Conservation (phyloP, 2,797 vertebrate genomes). For the Agapornis canus region DNA sequence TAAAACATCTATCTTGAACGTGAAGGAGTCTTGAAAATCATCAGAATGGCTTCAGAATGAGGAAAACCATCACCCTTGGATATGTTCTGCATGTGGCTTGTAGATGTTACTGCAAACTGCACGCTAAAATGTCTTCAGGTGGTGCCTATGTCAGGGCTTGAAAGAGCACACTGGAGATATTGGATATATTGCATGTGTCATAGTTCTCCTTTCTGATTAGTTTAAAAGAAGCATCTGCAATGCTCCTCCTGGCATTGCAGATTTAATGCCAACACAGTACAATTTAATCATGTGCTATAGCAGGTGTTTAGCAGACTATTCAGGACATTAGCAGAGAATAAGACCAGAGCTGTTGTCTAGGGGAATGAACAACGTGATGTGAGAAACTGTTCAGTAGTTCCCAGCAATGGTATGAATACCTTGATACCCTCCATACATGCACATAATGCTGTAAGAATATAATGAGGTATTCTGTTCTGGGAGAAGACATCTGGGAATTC, state of each 20-base stretch:
- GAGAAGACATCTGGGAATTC: not conserved
- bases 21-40: not conserved
- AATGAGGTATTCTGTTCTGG: not conserved
- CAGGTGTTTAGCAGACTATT: conserved; percentile 32
- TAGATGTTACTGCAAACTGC: not conserved
- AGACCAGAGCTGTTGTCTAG: not conserved
- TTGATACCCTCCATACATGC: not conserved
- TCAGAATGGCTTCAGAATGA: not conserved
- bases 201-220: not conserved
- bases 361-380: not conserved
- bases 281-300: not conserved
- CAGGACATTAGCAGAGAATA: conserved; percentile 11
- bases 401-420: not conserved
- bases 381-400: not conserved
- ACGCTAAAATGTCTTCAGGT: not conserved
- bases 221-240: conserved; percentile 21
- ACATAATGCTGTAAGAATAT: not conserved
- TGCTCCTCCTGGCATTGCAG: not conserved
- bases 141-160: not conserved
- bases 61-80: not conserved
- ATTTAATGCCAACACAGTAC: not conserved
- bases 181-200: not conserved
- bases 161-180: not conserved
- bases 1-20: not conserved
- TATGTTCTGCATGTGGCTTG: not conserved